Evolutionary conservation across 2,888 invertebrate species (phyloP), one percentile per base, ranked within the genome.

Genomic region (Theodoxus fluviatilis): DNA sequence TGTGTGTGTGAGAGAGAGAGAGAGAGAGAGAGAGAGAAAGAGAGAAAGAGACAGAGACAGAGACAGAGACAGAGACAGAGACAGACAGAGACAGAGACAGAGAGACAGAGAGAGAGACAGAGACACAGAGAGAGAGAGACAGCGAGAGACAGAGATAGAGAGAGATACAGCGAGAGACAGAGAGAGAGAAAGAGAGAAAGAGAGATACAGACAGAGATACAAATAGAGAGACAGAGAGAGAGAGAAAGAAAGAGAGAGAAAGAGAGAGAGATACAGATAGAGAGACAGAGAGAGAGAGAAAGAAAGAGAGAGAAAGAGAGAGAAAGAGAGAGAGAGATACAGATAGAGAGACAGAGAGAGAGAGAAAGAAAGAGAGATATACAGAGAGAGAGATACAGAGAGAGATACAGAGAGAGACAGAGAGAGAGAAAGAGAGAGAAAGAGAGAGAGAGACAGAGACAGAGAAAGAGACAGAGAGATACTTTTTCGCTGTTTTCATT

Each of bases 91-190:
- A 18, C 18, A 18, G 55, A 55, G 55, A 55, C 18, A 55, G 55
- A 55, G 55, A 18, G 55, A 18, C 18, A 55, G 55, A 55, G 55
- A 55, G 55, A 55, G 55, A 55, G 55, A 55, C 18, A 55, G 55
- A 55, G 59, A 52, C 15, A 52, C 52, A 52, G 55, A 67, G 67
- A 52, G 67, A 70, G 55, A 40, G 57, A 55, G 70, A 55, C 43
- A 70, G 65, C 55, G 70, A 66, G 64, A 69, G 52, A 69, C 52
- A 65, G 63, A 69, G 55, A 65, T 37, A 69, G 69, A 69, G 65
- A 69, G 64, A 55, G 38, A 65, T 49, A 69, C 6, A 69, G 64
- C 52, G 69, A 65, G 55, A 65, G 55, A 69, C 65, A 69, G 55
- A 69, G 43, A 61, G 69, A 61, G 47, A 43, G 47, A 47, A 52